Evolutionary conservation across 2,113 vertebrate species (phyloP).

Genomic region (Gracilinanus agilis): DNA sequence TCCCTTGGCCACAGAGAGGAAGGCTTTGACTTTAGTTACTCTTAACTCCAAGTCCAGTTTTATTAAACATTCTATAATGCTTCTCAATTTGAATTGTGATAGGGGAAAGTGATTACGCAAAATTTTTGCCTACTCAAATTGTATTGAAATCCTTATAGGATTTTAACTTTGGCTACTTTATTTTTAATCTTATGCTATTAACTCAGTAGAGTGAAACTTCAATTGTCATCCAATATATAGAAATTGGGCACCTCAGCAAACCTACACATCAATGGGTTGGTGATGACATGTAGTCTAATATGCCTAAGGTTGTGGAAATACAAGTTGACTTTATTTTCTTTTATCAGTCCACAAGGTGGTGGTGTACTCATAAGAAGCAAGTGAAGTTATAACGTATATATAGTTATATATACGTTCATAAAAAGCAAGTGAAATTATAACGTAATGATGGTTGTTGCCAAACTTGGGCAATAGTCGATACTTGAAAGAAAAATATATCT

Average conservation of each 20-base stretch:
- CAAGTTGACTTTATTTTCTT: background rate
- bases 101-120: background rate
- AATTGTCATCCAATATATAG: background rate
- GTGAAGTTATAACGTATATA: background rate
- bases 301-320: background rate
- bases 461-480: background rate
- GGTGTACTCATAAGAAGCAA: background rate
- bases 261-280: background rate
- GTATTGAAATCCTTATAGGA: background rate
- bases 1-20: too few relatives aligned
- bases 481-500: background rate
- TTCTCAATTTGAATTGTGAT: background rate
- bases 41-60: background rate
- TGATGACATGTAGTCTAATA: background rate
- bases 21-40: background rate
- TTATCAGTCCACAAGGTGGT: background rate
- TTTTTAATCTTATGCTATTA: background rate
- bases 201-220: background rate
- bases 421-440: background rate
- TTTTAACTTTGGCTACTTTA: background rate
- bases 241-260: slow-evolving; percentile 13
- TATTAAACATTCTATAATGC: background rate
- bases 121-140: background rate
- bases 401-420: too few relatives aligned
- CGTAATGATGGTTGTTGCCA: background rate